Base-by-base conservation (phyloP, 2,797 vertebrate genomes). In the Xenentodon cancila region DNA sequence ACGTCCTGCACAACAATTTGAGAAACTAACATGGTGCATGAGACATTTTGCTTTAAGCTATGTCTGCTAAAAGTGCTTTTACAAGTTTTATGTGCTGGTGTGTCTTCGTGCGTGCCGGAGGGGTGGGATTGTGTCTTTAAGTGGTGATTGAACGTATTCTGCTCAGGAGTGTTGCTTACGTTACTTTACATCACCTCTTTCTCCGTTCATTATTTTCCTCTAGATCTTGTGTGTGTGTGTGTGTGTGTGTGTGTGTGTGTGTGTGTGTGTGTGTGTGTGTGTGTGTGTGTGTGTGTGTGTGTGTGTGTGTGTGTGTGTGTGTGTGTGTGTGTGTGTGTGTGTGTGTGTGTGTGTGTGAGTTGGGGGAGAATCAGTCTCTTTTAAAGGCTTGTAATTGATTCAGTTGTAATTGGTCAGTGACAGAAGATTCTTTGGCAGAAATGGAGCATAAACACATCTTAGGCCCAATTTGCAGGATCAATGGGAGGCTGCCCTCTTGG, bases 361-460 rank as follows among this genome's bases (percentile, higher is more conserved):
- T 56, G 70, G 79, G 74, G 30, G 30, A 5, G 71, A 79, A 86
- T 77, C 75, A 53, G 71, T 81, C 68, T 73, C 79, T 82, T 82
- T 91, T 91, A 92, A 92, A 91, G 88, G 88, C 82, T 91, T 86
- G 89, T 93, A 93, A 93, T 93, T 93, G 92, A 93, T 94, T 93
- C 85, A 81, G 84, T 80, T 90, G 88, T 93, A 92, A 93, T 92
- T 92, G 92, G 88, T 91, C 91, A 90, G 84, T 91, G 88, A 91
- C 90, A 87, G 87, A 79, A 91, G 90, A 92, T 83, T 86, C 85
- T 90, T 83, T 88, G 87, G 89, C 87, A 91, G 90, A 93, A 92
- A 91, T 90, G 86, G 85, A 92, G 92, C 91, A 93, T 92, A 91
- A 92, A 93, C 88, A 89, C 54, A 69, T 79, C 86, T 88, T 79